Evolutionary conservation across 2,113 vertebrate genomes (phyloP).

Genomic region (Xyliphius kryptos): DNA sequence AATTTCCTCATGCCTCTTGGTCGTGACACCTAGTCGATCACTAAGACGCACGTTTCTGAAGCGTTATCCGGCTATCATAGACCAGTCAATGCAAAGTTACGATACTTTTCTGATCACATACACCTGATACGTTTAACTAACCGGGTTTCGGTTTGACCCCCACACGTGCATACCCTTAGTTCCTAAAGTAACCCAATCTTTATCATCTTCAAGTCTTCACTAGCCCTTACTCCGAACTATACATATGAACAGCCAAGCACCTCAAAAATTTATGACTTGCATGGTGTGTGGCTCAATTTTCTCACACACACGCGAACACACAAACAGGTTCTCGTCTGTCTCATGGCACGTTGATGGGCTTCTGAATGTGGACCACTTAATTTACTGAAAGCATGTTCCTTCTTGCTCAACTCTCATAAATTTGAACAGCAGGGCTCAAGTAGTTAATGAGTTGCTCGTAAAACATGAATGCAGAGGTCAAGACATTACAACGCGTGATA

Average conservation of each 20-base stretch:
- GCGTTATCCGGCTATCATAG: no score
- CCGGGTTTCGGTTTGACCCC: no score
- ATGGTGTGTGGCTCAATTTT: conserved; percentile 32
- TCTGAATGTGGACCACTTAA: conserved; percentile 37
- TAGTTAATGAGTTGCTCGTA: conserved; percentile 65
- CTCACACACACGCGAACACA: conserved; percentile 12
- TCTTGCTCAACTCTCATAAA: conserved; percentile 55
- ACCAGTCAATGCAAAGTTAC: no score
- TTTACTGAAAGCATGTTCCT: conserved; percentile 45
- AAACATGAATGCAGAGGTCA: conserved; percentile 64
- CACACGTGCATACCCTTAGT: no score
- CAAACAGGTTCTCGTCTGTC: conserved; percentile 11
- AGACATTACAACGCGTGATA: conserved; percentile 55
- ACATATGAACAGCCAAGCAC: conserved; percentile 13
- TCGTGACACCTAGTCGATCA: no score
- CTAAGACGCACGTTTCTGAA: no score
- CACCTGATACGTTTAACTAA: no score
- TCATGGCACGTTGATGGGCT: conserved; percentile 23
- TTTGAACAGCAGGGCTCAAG: conserved; percentile 50
- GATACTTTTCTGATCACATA: no score
- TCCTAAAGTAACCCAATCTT: no score
- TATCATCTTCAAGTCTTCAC: no score
- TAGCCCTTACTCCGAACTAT: background rate
- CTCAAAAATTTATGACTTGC: conserved; percentile 18
- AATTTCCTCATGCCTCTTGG: no score